Percentiles rank a stretch among this genome's conserved stretches.
phyloP scores from a whole-genome alignment of 1,140 invertebrate species.

The Drosophila suzukii region DNA sequence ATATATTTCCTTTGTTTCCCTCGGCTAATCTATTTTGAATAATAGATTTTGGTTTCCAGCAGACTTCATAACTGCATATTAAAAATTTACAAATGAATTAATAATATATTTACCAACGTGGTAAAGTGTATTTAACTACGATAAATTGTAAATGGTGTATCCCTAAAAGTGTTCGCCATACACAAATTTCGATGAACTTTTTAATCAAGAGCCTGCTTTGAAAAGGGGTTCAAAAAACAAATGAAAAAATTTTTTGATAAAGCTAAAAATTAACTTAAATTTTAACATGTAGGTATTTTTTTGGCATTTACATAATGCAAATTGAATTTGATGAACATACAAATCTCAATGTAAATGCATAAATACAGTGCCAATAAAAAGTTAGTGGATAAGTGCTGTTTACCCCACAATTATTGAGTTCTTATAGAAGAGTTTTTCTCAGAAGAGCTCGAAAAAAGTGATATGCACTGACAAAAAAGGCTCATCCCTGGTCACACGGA shows the following conservation, averaged over 20 bases:
- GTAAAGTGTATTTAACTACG: too few relatives aligned
- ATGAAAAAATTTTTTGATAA: too few relatives aligned
- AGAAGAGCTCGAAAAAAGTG: background rate
- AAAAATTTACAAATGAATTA: background rate
- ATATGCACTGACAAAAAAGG: background rate
- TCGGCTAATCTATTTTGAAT: too few relatives aligned
- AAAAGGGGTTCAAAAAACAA: too few relatives aligned
- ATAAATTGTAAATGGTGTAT: too few relatives aligned
- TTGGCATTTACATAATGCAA: background rate
- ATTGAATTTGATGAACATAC: background rate
- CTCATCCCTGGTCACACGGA: conserved; percentile 3
- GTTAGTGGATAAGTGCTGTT: background rate
- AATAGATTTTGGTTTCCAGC: too few relatives aligned
- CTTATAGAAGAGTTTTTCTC: background rate
- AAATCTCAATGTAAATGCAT: background rate
- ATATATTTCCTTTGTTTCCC: background rate
- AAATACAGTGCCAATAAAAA: background rate
- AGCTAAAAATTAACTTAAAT: too few relatives aligned
- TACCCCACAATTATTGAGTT: background rate
- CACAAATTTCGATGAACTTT: too few relatives aligned
- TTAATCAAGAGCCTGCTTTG: too few relatives aligned
- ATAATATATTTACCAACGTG: background rate
- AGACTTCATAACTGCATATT: too few relatives aligned
- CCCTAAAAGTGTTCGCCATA: too few relatives aligned
- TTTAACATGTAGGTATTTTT: too few relatives aligned